Percentiles rank a stretch among this genome's conserved stretches.
Conservation (phyloP, 30 jellyfish, hydroid and myxozoan genomes). For the Rhopilema esculentum region DNA sequence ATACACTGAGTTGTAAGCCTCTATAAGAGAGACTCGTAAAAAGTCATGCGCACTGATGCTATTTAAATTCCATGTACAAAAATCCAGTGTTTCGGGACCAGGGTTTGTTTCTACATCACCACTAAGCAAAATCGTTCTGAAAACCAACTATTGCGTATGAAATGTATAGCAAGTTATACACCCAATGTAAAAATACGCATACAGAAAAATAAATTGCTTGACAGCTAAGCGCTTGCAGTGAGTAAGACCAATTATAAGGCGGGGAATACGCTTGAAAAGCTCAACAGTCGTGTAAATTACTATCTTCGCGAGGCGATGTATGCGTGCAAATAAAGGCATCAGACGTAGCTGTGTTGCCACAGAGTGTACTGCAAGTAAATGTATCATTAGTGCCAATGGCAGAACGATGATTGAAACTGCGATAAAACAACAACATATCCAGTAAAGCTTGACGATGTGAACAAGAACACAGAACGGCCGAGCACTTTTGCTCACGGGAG, state of each 20-base stretch:
- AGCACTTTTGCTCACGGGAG: slow-evolving; percentile 5
- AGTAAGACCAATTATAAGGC: slow-evolving; percentile 20
- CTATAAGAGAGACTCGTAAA: slow-evolving; percentile 42
- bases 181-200: slow-evolving; percentile 46
- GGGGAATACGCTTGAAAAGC: slow-evolving; percentile 59
- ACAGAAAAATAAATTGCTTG: slow-evolving; percentile 32
- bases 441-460: slow-evolving; percentile 15
- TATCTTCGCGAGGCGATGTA: slow-evolving; percentile 45
- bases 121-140: slow-evolving; percentile 52
- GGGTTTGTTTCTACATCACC: slow-evolving; percentile 65
- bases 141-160: slow-evolving; percentile 55
- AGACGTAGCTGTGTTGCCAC: slow-evolving; percentile 26
- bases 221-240: slow-evolving; percentile 30
- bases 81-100: slow-evolving; percentile 50
- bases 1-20: slow-evolving; percentile 58
- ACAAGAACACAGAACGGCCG: slow-evolving; percentile 45
- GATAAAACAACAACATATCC: slow-evolving; percentile 28
- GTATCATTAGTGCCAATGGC: slow-evolving; percentile 25
- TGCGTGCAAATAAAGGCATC: slow-evolving; percentile 55
- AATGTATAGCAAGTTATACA: slow-evolving; percentile 42
- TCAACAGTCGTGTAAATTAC: slow-evolving; percentile 44
- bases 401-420: slow-evolving; percentile 43
- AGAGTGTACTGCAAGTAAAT: slow-evolving; percentile 30
- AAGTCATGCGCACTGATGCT: slow-evolving; percentile 54
- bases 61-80: slow-evolving; percentile 51